Evolutionary conservation across 1,140 invertebrate species (phyloP), one percentile per base, ranked within the genome.

Genomic region (Zelostemma sp.): DNA sequence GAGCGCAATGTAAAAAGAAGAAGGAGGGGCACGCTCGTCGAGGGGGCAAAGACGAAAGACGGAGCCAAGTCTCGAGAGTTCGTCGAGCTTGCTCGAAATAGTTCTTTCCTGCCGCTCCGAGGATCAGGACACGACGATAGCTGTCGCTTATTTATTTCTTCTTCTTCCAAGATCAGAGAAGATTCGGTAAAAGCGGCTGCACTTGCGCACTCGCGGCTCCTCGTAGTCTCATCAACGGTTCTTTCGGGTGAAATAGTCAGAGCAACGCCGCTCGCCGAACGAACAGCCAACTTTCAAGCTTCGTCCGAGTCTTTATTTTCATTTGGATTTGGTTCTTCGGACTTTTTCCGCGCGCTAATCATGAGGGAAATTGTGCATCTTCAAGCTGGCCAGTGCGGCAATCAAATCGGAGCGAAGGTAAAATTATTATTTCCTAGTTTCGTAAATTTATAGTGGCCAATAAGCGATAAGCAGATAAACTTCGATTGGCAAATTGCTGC

Each of bases 361-460:
- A 97, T 97, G 95, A 89, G 95, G 81, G 95, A 97, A 90, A 97
- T 97, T 66, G 92, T 97, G 54, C 94, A 96, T 76, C 87, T 97
- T 16, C 95, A 97, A 86, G 92, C 91, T 58, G 95, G 95, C 41
- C 95, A 97, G 79, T 97, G 95, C 80, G 95, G 95, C 49, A 97
- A 97, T 84, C 94, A 96, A 85, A 96, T 97, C 72, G 95, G 95
- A 71, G 91, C 93, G 49, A 96, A 95, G 91, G 93, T 95, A 65
- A 74, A 28, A 8, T 28, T 28, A n/a, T n/a, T n/a, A n/a, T n/a
- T n/a, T n/a, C n/a, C n/a, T n/a, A n/a, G n/a, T n/a, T n/a, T n/a
- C n/a, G n/a, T n/a, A n/a, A n/a, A n/a, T n/a, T n/a, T n/a, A n/a
- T n/a, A n/a, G n/a, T n/a, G n/a, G n/a, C n/a, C n/a, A n/a, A n/a